Conservation (phyloP, 2,888 invertebrate genomes). For the Fragum fragum region DNA sequence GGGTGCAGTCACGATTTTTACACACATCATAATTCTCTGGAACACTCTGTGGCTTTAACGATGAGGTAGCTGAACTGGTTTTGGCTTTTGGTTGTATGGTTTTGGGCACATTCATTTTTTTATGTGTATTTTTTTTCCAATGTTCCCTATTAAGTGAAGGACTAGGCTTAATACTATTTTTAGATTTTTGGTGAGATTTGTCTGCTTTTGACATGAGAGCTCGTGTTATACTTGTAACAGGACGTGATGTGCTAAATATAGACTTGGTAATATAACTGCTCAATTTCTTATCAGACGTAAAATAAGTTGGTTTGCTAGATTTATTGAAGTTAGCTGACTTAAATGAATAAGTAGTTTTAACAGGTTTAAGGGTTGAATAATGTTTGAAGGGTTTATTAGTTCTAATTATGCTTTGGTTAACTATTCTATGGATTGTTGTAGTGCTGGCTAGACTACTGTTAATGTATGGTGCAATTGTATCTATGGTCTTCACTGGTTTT, state of each 20-base stretch:
- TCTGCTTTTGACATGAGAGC: background rate
- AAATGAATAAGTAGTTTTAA: background rate
- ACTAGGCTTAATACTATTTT: background rate
- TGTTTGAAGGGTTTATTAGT: background rate
- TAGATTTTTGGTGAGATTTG: background rate
- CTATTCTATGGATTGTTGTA: background rate
- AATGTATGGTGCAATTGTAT: background rate
- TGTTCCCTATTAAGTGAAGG: background rate
- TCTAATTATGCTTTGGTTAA: background rate
- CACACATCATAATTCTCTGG: conserved; percentile 75
- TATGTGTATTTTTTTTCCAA: background rate
- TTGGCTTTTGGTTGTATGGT: background rate
- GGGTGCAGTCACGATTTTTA: conserved; percentile 73
- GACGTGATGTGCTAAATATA: background rate
- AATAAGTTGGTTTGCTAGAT: background rate
- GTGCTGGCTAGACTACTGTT: background rate
- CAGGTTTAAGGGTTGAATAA: background rate
- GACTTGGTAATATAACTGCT: background rate
- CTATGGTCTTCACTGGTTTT: background rate
- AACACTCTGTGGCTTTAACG: conserved; percentile 58
- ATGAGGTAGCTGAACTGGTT: background rate
- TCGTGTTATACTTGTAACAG: background rate
- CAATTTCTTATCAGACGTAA: background rate
- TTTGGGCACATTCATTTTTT: background rate
- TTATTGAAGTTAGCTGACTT: background rate